phyloP scores from a whole-genome alignment of 23 tunicate species.

The Clavelina lepadiformis region DNA sequence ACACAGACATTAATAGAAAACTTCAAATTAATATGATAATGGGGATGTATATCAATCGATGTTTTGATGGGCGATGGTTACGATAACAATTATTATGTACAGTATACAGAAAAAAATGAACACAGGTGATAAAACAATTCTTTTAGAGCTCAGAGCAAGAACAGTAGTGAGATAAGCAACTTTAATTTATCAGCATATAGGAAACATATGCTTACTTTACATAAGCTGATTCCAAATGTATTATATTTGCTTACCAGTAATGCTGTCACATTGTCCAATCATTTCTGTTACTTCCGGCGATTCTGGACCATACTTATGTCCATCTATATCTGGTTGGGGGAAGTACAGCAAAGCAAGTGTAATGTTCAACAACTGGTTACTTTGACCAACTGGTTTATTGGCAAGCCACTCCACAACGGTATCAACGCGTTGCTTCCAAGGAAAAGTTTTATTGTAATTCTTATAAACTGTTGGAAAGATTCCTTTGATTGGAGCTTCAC shows the following conservation, averaged over 20 bases:
- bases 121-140: too few relatives aligned
- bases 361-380: slow-evolving; percentile 5
- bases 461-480: slow-evolving; percentile 37
- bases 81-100: too few relatives aligned
- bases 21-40: too few relatives aligned
- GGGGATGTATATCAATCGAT: too few relatives aligned
- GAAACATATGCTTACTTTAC: too few relatives aligned
- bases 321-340: slow-evolving; percentile 70
- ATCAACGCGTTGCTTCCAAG: slow-evolving; percentile 58
- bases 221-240: too few relatives aligned
- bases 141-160: too few relatives aligned
- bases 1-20: too few relatives aligned
- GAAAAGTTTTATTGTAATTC: neutral
- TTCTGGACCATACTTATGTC: slow-evolving; percentile 85
- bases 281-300: slow-evolving; percentile 65
- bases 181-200: too few relatives aligned
- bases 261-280: slow-evolving; percentile 80
- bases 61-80: too few relatives aligned
- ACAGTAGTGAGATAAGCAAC: too few relatives aligned
- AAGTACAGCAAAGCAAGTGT: slow-evolving; percentile 76
- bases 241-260: slow-evolving; percentile 71
- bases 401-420: slow-evolving; percentile 72
- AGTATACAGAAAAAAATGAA: too few relatives aligned
- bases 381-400: slow-evolving; percentile 24
- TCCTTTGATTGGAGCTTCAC: slow-evolving; percentile 65